phyloP scores from a whole-genome alignment of 1,140 invertebrate species.

The Armadillidium nasatum region DNA sequence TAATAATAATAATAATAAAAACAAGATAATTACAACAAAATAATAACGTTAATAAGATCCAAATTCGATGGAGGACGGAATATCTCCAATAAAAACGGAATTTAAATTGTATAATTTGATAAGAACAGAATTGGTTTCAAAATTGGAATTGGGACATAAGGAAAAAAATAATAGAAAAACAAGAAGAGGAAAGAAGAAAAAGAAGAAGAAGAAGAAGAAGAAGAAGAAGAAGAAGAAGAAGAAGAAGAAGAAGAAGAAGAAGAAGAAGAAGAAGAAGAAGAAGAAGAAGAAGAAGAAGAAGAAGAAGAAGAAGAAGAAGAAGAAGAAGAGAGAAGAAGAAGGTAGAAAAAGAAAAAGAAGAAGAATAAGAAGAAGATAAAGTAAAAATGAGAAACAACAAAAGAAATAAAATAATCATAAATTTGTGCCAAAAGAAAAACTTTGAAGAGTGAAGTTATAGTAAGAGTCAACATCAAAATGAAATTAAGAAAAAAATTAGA shows the following conservation, averaged over 20 bases:
- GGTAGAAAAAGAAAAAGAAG: too few species aligned
- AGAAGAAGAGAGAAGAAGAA: not conserved
- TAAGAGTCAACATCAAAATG: too few species aligned
- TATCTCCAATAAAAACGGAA: not conserved
- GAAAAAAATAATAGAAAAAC: not conserved
- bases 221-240: not conserved
- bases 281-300: too few species aligned
- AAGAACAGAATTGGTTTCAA: not conserved
- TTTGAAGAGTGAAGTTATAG: too few species aligned
- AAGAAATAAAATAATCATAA: too few species aligned
- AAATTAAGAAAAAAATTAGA: too few species aligned
- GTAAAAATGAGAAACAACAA: too few species aligned
- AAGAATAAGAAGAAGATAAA: too few species aligned
- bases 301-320: not conserved
- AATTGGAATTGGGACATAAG: not conserved
- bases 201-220: not conserved
- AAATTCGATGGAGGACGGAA: not conserved
- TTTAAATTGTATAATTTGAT: not conserved
- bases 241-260: not conserved
- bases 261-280: not conserved
- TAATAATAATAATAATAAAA: constrained; percentile 6
- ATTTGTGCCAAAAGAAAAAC: too few species aligned
- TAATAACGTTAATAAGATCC: too few species aligned
- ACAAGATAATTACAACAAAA: too few species aligned
- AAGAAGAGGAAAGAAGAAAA: not conserved